These are phyloP conservation scores for Lagopus leucura DNA, from an alignment of 2,113 vertebrate genomes.

Conservation along the genomic window DNA sequence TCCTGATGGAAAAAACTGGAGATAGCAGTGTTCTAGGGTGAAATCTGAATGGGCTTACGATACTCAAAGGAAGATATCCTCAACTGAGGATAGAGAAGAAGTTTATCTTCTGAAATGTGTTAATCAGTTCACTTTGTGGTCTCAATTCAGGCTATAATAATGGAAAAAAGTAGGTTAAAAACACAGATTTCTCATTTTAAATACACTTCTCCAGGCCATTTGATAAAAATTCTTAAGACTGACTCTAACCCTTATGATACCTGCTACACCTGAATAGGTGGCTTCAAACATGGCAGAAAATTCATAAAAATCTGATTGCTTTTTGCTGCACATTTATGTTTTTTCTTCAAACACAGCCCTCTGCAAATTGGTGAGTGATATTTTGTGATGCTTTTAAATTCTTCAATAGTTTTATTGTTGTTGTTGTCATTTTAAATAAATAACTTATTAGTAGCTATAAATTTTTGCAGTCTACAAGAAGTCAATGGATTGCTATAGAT, in stretches of 20 bases:
- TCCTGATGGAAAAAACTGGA: not conserved
- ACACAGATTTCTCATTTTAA: not conserved
- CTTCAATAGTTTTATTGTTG: not conserved
- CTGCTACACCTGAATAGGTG: not conserved
- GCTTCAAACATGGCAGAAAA: not conserved
- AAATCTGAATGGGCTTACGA: not conserved
- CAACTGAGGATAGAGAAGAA: not conserved
- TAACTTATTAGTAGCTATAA: not conserved
- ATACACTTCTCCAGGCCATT: not conserved
- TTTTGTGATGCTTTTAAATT: not conserved
- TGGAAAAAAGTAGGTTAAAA: not conserved
- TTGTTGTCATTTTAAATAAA: not conserved
- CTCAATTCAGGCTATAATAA: not conserved
- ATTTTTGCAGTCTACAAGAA: not conserved
- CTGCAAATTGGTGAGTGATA: not conserved
- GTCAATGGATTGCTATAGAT: not conserved
- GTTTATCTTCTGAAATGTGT: not conserved
- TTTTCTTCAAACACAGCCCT: not conserved
- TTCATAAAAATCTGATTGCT: not conserved
- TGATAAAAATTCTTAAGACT: not conserved
- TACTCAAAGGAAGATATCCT: not conserved
- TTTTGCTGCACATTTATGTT: not conserved
- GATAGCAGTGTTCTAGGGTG: not conserved
- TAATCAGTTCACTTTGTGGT: not conserved
- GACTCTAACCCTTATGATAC: fast-evolving